A percentile compares a stretch with the other conserved stretches of the same genome.
These are phyloP conservation scores for Agrypnia vestita DNA, from an alignment of 1,140 invertebrate species.

Conservation along the genomic window DNA sequence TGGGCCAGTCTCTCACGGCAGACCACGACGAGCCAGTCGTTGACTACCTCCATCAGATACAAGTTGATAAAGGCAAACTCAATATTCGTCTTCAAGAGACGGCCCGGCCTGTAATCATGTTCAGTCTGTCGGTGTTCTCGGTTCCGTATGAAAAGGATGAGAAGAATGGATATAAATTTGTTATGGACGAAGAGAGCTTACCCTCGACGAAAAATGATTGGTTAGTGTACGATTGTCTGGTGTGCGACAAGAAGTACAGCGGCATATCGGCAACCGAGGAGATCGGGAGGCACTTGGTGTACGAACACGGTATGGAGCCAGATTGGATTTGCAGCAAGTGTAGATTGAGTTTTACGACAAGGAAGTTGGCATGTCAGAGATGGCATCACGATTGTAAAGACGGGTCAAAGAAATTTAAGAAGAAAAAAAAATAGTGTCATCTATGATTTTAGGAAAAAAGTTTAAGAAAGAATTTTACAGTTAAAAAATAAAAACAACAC, in stretches of 20 bases:
- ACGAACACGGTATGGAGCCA: constrained; percentile 1
- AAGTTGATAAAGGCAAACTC: neutral
- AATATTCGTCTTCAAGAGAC: constrained; percentile 5
- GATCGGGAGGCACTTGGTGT: neutral
- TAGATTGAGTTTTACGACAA: neutral
- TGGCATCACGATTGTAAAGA: neutral
- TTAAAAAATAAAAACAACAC: neutral
- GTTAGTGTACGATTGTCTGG: neutral
- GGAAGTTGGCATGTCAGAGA: constrained; percentile 11
- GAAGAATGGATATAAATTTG: neutral
- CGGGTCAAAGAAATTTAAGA: neutral
- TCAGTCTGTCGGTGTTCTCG: neutral
- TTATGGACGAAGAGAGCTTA: neutral
- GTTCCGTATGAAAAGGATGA: neutral
- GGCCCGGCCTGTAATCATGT: neutral
- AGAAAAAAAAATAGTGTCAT: neutral
- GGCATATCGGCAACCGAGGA: neutral
- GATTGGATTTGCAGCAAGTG: constrained; percentile 20
- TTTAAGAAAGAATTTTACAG: neutral
- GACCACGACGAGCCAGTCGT: neutral
- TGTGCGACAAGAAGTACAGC: neutral
- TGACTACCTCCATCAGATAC: neutral
- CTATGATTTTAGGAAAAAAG: neutral
- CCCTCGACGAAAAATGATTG: neutral
- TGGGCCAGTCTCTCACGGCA: neutral